Conservation (phyloP, 2,797 vertebrate species). For the Coracias cyanogaster region DNA sequence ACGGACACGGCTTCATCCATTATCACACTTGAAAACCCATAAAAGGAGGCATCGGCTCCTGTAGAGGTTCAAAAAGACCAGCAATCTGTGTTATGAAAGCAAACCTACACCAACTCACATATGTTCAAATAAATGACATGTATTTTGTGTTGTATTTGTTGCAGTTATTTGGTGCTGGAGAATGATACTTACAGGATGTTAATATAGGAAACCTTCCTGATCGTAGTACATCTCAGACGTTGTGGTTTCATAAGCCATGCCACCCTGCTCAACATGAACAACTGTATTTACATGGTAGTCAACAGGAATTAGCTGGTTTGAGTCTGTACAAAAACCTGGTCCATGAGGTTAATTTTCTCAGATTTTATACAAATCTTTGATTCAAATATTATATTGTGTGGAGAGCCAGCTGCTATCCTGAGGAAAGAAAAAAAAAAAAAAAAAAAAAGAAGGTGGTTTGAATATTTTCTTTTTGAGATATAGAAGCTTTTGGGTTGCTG, state of each 20-base stretch:
- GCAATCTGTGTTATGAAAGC: neutral
- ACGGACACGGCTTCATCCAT: neutral
- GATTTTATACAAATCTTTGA: neutral
- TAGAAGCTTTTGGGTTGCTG: neutral
- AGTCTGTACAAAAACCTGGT: neutral
- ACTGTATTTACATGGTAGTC: neutral
- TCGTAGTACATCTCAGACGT: neutral
- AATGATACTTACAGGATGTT: neutral
- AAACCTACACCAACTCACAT: neutral
- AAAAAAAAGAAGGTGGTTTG: neutral
- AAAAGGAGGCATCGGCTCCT: neutral
- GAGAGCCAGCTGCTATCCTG: neutral
- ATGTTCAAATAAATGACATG: neutral
- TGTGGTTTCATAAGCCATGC: neutral
- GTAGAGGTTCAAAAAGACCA: neutral
- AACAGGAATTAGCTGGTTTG: neutral
- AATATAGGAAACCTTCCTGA: neutral
- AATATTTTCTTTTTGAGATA: neutral
- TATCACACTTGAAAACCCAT: neutral
- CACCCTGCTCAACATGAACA: neutral
- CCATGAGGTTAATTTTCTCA: neutral
- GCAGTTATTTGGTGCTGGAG: neutral
- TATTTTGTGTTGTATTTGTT: neutral
- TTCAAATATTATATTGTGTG: neutral
- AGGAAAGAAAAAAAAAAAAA: neutral